Evolutionary conservation across 2,113 vertebrate genomes (phyloP).

Genomic region (Protobothrops flavoviridis): DNA sequence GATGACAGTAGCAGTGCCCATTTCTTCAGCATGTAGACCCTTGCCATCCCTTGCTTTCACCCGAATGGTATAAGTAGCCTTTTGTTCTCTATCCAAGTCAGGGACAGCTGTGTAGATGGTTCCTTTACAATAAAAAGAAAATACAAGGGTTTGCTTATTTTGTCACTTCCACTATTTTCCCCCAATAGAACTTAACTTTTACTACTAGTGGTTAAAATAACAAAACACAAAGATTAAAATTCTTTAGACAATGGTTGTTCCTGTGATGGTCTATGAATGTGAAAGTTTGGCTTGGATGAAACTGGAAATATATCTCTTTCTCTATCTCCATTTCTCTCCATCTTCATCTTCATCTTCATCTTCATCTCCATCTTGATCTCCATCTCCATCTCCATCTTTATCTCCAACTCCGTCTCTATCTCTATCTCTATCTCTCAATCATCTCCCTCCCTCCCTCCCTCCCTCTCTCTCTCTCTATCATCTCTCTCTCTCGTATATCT

Average conservation of each 20-base stretch:
- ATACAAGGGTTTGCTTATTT: not conserved
- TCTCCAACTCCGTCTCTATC: too few relatives aligned
- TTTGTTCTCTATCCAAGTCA: slow-evolving; percentile 83
- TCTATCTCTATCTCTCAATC: too few relatives aligned
- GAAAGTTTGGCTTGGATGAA: not conserved
- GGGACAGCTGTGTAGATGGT: slow-evolving; percentile 72
- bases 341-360: too few relatives aligned
- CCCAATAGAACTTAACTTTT: not conserved
- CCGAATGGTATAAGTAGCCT: slow-evolving; percentile 76
- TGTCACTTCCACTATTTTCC: not conserved
- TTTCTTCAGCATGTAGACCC: slow-evolving; percentile 65
- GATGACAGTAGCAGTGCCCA: slow-evolving; percentile 79
- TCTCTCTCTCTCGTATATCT: too few relatives aligned
- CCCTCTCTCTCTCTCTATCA: too few relatives aligned
- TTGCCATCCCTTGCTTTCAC: slow-evolving; percentile 83
- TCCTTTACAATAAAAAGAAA: slow-evolving; percentile 60
- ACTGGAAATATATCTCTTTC: not conserved
- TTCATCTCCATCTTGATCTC: too few relatives aligned
- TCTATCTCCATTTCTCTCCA: too few relatives aligned
- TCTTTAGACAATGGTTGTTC: not conserved
- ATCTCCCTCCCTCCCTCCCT: too few relatives aligned
- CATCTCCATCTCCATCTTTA: too few relatives aligned
- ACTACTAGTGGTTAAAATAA: not conserved
- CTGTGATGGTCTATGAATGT: not conserved
- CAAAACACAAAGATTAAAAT: not conserved